Base-by-base conservation (phyloP, 2,797 vertebrate species). In the Pelodytes ibericus region DNA sequence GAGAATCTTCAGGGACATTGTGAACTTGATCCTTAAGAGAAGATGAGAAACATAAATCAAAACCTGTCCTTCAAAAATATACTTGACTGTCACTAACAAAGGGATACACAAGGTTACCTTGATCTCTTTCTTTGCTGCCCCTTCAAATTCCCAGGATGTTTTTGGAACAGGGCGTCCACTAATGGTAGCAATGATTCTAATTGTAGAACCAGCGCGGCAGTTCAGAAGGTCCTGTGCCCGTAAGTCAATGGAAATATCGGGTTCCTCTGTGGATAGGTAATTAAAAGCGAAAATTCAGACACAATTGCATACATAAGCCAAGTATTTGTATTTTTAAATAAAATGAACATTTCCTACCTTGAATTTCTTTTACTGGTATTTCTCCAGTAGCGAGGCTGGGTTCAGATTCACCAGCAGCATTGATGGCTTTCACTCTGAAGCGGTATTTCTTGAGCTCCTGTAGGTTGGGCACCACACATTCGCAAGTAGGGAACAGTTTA, bases 391-490 rank as follows among this genome's bases (percentile, higher is more conserved):
- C 88, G 41, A 93, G 94, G 85, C 97, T 98, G 81, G 98, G 98
- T 80, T 98, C 96, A 2, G 97, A 99, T 87, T 99, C 96, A 31
- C 98, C 97, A 15, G 96, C 93, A 83, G 94, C 95, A 62, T 99
- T 99, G 83, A 99, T 97, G 9, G 98, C 98, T 60, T 97, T 96
- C 70, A 99, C 91, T 86, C 97, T 94, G 86, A 99, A 99, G 85
- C 91, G 91, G 84, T 96, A 97, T 78, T 93, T 96, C 74, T 94
- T 95, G 61, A 98, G 91, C 80, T 95, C 95, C 44, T 95, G 93
- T 57, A 99, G 91, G 83, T 93, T 93, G 25, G 96, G 96, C 60
- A 98, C 84, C 3, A 95, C 96, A 84, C 94, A 97, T 80, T 96
- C 92, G 7, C 96, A 98, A 75, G 90, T 91, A 75, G 96, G 93